Percentiles rank a stretch among this genome's conserved stretches.
These are phyloP conservation scores for Ciconia nigra DNA, from an alignment of 2,797 vertebrate genomes.

Conservation along the genomic window DNA sequence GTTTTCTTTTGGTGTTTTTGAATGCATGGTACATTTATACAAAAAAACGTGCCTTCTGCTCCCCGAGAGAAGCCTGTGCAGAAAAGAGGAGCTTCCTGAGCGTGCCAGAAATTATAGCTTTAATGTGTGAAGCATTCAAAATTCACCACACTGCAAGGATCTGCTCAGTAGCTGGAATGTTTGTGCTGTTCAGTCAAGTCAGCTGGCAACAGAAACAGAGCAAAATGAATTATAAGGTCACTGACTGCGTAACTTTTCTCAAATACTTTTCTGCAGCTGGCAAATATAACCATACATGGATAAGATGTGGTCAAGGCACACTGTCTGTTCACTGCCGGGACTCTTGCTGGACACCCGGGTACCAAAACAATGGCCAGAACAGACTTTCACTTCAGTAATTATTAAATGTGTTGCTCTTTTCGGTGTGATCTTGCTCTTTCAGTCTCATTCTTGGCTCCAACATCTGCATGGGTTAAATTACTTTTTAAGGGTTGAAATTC, in stretches of 20 bases:
- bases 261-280: constrained; percentile 6
- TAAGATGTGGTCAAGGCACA: not conserved
- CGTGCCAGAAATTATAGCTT: not conserved
- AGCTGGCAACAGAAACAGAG: not conserved
- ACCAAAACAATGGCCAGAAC: not conserved
- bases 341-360: not conserved
- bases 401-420: not conserved
- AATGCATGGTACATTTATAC: not conserved
- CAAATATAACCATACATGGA: constrained; percentile 19
- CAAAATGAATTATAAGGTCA: constrained; percentile 9
- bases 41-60: not conserved
- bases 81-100: not conserved
- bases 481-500: not conserved
- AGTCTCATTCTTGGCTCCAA: not conserved
- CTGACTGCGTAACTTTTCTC: not conserved
- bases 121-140: not conserved
- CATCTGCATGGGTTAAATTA: not conserved
- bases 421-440: not conserved
- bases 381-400: not conserved
- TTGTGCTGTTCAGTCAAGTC: not conserved
- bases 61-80: not conserved
- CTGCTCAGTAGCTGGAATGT: not conserved
- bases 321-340: not conserved
- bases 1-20: not conserved
- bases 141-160: not conserved